Evolutionary conservation across 1,140 invertebrate species (phyloP), one percentile per base, ranked within the genome.

Genomic region (Cydia strobilella): DNA sequence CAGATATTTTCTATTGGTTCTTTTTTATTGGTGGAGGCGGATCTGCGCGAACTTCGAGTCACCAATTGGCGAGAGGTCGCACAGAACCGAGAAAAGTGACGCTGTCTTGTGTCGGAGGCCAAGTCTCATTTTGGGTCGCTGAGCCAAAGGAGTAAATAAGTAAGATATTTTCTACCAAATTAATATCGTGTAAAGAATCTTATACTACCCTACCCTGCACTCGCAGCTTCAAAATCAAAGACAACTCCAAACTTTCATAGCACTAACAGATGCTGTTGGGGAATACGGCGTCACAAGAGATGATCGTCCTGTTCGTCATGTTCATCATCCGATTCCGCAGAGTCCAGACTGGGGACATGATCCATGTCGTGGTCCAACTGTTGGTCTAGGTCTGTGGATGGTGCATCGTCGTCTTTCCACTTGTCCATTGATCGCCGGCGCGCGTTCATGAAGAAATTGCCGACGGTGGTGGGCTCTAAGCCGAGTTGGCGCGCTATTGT

Each of bases 381-480:
- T 74, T 88, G 86, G 51, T 93, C 90, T 35, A 93, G 77, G 2
- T 92, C 90, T 6, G 89, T 83, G 1, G 87, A 82, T 1, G 91
- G 91, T 15, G 90, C 91, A 74, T 93, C 92, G 75, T 99, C 98
- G 90, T 99, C 98, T 89, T 98, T 98, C 98, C 98, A 99, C 90
- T 99, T 99, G 93, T 99, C 99, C 96, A 99, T 98, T 3, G 98
- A 99, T 73, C 99, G 95, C 80, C 99, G 95, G 72, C 99, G 94
- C 31, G 99, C 99, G 93, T 99, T 99, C 99, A 99, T 99, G 94
- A 99, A 99, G 95, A 99, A 99, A 93, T 99, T 99, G 35, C 99
- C 99, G 18, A 99, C 99, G 18, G 99, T 99, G 48, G 98, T 99
- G 23, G 99, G 98, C 92, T 99, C 99, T 74, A 99, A 95, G 77